phyloP scores from a whole-genome alignment of 1,140 invertebrate genomes.

The Scaptodrosophila lebanonensis region DNA sequence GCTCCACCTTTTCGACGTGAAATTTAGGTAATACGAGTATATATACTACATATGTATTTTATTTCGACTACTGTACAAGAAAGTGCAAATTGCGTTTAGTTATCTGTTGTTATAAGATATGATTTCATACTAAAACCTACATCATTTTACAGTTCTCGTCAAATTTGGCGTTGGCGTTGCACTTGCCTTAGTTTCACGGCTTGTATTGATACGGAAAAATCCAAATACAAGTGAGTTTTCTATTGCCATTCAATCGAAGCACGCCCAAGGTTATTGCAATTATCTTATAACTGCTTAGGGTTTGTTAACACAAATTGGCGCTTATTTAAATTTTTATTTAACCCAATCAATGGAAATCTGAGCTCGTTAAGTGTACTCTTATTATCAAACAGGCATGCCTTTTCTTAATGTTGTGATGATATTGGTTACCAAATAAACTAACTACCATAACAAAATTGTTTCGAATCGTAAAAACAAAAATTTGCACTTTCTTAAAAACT shows the following conservation, averaged over 20 bases:
- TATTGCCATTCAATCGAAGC: constrained; percentile 17
- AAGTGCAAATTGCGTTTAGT: constrained; percentile 67
- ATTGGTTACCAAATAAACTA: constrained; percentile 1
- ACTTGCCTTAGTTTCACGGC: constrained; percentile 86
- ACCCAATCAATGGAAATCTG: constrained; percentile 14
- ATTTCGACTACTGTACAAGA: constrained; percentile 74
- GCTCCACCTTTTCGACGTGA: too few species aligned
- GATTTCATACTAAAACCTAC: constrained; percentile 58
- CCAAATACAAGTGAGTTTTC: constrained; percentile 77
- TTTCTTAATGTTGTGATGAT: constrained; percentile 12
- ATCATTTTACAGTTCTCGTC: constrained; percentile 84
- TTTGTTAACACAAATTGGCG: too few species aligned
- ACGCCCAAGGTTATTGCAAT: constrained; percentile 23
- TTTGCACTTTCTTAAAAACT: constrained; percentile 77
- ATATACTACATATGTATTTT: too few species aligned
- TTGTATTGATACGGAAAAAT: constrained; percentile 81
- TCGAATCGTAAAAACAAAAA: constrained; percentile 1
- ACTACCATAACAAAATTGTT: constrained; percentile 1
- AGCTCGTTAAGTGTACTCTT: too few species aligned
- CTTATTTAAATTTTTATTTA: not conserved
- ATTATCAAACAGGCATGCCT: constrained; percentile 4
- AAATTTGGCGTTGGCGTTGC: constrained; percentile 87
- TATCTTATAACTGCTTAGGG: constrained; percentile 13
- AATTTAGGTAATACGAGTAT: too few species aligned
- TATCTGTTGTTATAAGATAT: constrained; percentile 33